phyloP scores from a whole-genome alignment of 2,797 vertebrate species.

The Sebastes diploproa region DNA sequence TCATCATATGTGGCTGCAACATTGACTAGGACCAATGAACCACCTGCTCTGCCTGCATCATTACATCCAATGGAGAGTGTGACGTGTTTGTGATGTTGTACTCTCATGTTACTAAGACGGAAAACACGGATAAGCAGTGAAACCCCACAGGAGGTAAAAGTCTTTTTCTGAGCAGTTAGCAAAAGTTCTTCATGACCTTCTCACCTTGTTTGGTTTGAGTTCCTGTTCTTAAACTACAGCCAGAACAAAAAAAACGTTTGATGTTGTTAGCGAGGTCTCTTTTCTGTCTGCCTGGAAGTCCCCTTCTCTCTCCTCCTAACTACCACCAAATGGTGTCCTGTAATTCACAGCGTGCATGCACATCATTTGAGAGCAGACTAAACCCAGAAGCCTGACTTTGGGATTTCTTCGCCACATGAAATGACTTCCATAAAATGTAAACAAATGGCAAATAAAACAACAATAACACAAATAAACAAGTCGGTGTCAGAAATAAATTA shows the following conservation, averaged over 20 bases:
- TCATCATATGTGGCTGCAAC: not conserved
- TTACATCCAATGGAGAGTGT: not conserved
- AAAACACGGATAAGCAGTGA: not conserved
- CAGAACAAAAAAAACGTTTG: constrained; percentile 67
- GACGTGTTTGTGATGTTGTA: not conserved
- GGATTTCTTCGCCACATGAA: constrained; percentile 67
- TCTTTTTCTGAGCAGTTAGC: not conserved
- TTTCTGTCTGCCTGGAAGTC: constrained; percentile 74
- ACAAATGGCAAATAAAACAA: constrained; percentile 55
- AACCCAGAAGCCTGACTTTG: constrained; percentile 72
- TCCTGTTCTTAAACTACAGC: constrained; percentile 54
- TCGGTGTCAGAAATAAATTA: constrained; percentile 47
- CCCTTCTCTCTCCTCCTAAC: constrained; percentile 68
- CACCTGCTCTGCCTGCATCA: constrained; percentile 4
- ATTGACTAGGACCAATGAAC: not conserved
- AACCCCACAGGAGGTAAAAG: not conserved
- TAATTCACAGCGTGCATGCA: constrained; percentile 67
- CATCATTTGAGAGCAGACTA: constrained; percentile 74
- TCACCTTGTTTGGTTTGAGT: constrained; percentile 43
- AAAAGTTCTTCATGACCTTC: constrained; percentile 48
- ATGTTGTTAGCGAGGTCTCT: constrained; percentile 66
- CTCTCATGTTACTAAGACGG: not conserved
- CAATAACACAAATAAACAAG: constrained; percentile 69
- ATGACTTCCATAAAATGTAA: constrained; percentile 44
- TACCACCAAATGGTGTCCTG: constrained; percentile 74